Evolutionary conservation across 1,140 invertebrate genomes (phyloP).

Genomic region (Portunus trituberculatus): DNA sequence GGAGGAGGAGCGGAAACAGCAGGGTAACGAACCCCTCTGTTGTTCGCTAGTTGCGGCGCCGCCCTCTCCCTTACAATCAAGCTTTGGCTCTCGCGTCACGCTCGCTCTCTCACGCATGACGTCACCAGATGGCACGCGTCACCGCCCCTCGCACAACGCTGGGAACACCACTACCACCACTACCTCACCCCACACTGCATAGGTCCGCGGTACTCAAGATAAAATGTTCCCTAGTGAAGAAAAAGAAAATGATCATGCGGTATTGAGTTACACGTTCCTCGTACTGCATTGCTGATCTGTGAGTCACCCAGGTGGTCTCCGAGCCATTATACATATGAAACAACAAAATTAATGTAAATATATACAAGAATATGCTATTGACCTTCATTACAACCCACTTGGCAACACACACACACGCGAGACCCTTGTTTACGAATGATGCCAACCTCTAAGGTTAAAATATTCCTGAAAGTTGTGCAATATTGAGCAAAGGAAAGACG

Average conservation of each 20-base stretch:
- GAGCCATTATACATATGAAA: too few species aligned
- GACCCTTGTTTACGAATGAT: neutral
- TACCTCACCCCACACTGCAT: neutral
- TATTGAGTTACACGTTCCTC: too few species aligned
- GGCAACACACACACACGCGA: neutral
- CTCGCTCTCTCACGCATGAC: slow-evolving; percentile 19
- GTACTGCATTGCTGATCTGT: too few species aligned
- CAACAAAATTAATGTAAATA: too few species aligned
- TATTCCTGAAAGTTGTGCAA: neutral
- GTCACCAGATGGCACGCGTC: slow-evolving; percentile 27
- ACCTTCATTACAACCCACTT: too few species aligned
- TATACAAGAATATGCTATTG: too few species aligned
- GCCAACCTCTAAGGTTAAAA: neutral
- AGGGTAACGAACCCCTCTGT: neutral
- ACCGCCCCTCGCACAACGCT: neutral
- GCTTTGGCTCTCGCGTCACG: neutral
- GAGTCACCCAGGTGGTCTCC: too few species aligned
- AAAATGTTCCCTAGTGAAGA: too few species aligned
- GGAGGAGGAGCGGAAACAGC: neutral
- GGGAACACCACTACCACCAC: neutral
- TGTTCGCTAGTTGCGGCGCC: neutral
- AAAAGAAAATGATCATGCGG: too few species aligned
- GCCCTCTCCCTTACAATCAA: neutral
- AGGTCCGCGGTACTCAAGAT: neutral
- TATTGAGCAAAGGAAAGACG: too few species aligned